Evolutionary conservation across 1,140 invertebrate genomes (phyloP).

Genomic region (Littorina saxatilis): DNA sequence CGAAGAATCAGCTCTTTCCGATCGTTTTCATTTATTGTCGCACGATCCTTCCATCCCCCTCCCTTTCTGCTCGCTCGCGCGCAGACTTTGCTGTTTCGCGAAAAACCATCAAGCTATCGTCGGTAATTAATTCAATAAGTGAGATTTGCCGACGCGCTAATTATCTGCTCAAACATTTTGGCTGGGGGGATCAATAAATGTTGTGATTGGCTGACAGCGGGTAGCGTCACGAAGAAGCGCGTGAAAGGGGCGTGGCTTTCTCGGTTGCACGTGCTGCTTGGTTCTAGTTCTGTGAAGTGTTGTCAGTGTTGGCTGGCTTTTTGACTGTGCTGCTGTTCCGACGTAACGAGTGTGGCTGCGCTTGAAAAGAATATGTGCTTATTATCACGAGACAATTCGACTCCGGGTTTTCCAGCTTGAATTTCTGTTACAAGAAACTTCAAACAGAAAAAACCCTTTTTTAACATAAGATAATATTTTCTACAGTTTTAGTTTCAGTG

Average conservation of each 20-base stretch:
- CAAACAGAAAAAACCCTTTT: background rate
- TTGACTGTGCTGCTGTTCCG: background rate
- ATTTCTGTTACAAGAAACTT: background rate
- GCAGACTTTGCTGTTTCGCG: background rate
- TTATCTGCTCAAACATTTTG: slow-evolving; percentile 44
- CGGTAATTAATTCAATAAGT: slow-evolving; percentile 46
- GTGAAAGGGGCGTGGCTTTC: slow-evolving; percentile 12
- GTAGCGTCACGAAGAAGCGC: slow-evolving; percentile 21
- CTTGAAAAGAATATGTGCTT: background rate
- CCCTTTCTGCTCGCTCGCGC: background rate
- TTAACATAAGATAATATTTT: too few species aligned
- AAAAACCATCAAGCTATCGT: slow-evolving; percentile 26
- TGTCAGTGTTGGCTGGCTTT: too few species aligned
- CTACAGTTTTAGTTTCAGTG: too few species aligned
- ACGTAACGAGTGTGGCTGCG: background rate
- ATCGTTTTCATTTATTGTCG: background rate
- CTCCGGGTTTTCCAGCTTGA: background rate
- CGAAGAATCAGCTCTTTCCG: too few species aligned
- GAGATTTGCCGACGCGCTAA: slow-evolving; percentile 44
- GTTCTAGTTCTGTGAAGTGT: background rate
- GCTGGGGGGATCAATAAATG: slow-evolving; percentile 25
- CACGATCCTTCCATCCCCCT: background rate
- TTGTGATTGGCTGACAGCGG: slow-evolving; percentile 34
- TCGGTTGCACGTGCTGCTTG: background rate
- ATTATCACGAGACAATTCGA: background rate